Percentiles rank a stretch among this genome's conserved stretches.
These are phyloP conservation scores for Diachasmimorpha longicaudata DNA, from an alignment of 1,140 invertebrate species.

Conservation along the genomic window DNA sequence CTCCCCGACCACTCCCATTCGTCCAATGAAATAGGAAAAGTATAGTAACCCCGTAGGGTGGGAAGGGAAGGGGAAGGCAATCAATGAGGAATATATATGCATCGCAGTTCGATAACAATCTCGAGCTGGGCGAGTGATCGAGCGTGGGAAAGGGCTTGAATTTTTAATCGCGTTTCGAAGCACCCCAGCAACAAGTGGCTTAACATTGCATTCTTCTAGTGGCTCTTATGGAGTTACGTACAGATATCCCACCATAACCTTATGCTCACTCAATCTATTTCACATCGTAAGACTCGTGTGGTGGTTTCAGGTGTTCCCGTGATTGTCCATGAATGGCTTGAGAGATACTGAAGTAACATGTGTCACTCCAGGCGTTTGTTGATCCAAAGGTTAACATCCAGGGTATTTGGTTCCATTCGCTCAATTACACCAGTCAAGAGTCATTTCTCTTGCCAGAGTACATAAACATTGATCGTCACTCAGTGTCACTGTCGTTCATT, in stretches of 20 bases:
- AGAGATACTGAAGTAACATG: background rate
- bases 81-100: constrained; percentile 20
- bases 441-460: background rate
- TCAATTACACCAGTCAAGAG: background rate
- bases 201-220: constrained; percentile 32
- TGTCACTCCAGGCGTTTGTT: constrained; percentile 8
- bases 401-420: background rate
- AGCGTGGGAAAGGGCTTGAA: constrained; percentile 36
- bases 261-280: constrained; percentile 3
- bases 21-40: background rate
- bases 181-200: constrained; percentile 35
- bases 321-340: background rate
- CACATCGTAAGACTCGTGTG: background rate
- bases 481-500: background rate
- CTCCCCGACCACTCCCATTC: background rate
- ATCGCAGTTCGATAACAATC: constrained; percentile 32
- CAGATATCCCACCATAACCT: background rate
- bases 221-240: constrained; percentile 9
- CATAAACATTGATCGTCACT: background rate
- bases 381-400: constrained; percentile 7
- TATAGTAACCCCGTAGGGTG: background rate
- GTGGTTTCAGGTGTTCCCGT: background rate
- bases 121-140: constrained; percentile 28
- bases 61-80: background rate
- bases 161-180: constrained; percentile 33